A percentile compares a stretch with the other conserved stretches of the same genome.
Conservation (phyloP, 2,113 vertebrate genomes). For the Garra rufa region DNA sequence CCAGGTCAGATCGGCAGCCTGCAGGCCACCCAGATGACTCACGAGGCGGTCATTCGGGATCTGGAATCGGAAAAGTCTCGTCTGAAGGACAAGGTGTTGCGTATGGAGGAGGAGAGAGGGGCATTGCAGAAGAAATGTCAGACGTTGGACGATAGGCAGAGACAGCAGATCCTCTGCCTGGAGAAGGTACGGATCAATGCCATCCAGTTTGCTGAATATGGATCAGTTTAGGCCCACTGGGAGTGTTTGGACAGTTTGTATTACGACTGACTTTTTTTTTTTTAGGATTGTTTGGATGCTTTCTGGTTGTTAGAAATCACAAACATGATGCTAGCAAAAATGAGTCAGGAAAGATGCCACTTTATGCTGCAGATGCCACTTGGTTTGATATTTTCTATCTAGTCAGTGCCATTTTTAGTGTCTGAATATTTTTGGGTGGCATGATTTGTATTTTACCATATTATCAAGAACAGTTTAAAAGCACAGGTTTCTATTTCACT, state of each 20-base stretch:
- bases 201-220: not conserved
- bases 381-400: not conserved
- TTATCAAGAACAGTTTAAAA: no score
- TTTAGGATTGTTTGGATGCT: not conserved
- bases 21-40: slow-evolving; percentile 96
- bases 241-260: not conserved
- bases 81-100: slow-evolving; percentile 89
- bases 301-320: not conserved
- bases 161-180: slow-evolving; percentile 87
- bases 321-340: not conserved
- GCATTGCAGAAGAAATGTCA: slow-evolving; percentile 88
- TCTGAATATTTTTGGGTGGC: not conserved
- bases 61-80: slow-evolving; percentile 94
- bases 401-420: not conserved
- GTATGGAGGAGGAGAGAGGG: slow-evolving; percentile 92
- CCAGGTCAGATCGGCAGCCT: slow-evolving; percentile 97
- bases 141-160: slow-evolving; percentile 90
- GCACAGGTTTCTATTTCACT: not conserved
- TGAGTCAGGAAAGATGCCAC: not conserved
- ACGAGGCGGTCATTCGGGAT: slow-evolving; percentile 95
- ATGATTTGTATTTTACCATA: not conserved
- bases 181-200: slow-evolving; percentile 83
- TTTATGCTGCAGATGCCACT: not conserved
- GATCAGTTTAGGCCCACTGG: not conserved
- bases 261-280: not conserved